Base-by-base conservation (phyloP, 2,888 invertebrate species). In the Dermolepida albohirtum region DNA sequence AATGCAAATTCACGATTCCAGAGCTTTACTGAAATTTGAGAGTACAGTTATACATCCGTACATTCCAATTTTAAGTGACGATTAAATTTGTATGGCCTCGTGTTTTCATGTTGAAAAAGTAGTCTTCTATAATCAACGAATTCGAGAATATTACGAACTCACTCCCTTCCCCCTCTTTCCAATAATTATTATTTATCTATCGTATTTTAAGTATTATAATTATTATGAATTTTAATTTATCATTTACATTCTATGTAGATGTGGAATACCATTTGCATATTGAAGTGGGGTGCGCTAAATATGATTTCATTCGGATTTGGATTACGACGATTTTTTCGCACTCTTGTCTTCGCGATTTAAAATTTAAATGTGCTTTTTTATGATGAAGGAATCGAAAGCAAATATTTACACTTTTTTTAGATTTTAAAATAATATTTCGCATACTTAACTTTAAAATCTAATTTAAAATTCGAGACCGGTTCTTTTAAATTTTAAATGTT, bases 181-280 rank as follows among this genome's bases (percentile, higher is more conserved):
- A 7, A 34, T 5, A 14, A 14, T 16, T 7, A 16, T 29, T 34
- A 10, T 62, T 34, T 16, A 10, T 5, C 44, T 27, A 34, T 14
- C 14, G 10, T 22, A 22, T 52, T 39, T 8, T 39, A 2, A 14
- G 10, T 47, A 62, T 62, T 34, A 62, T 47, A 40, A 47, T 62
- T 62, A 62, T 47, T 62, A 62, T 39, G 59, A 62, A 62, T 62
- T 62, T 62, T 47, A 62, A 62, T 62, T 29, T 44, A 62, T 62
- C 44, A 49, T 62, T 34, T 34, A 29, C 59, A 47, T 62, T 62
- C 47, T 16, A 10, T 17, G 34, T 11, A 62, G 47, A 62, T 62
- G 34, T 59, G 8, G 34, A 4, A 8, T 34, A 8, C 4, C 29
- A 34, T 62, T 62, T 62, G 34, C 47, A 62, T 62, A 16, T 29